These are phyloP conservation scores for Arctocebus calabarensis DNA, from an alignment of 2,797 vertebrate species.

Conservation along the genomic window DNA sequence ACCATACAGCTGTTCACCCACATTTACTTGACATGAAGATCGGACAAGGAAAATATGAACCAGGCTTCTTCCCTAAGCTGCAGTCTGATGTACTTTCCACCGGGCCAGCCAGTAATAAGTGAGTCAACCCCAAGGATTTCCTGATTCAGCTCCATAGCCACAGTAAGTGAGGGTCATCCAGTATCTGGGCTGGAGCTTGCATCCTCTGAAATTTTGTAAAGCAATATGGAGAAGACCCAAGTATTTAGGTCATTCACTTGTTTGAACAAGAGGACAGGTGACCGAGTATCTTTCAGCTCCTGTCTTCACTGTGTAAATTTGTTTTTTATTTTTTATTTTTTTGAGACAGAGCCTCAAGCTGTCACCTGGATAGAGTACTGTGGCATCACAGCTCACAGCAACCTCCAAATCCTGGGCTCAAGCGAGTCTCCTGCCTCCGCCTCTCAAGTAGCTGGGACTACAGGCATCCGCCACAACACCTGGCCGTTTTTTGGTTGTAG, in stretches of 20 bases:
- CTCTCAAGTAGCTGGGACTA: too few species aligned
- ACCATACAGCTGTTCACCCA: conserved; percentile 98
- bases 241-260: conserved; percentile 20
- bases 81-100: conserved; percentile 97
- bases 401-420: too few species aligned
- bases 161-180: neutral
- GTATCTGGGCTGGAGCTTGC: neutral
- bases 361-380: too few species aligned
- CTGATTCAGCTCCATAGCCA: neutral
- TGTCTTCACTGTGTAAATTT: neutral
- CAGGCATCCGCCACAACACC: too few species aligned
- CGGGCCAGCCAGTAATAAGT: conserved; percentile 98
- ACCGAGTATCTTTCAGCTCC: conserved; percentile 1
- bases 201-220: conserved; percentile 41
- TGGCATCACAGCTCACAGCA: too few species aligned
- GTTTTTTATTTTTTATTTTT: too few species aligned
- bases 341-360: too few species aligned
- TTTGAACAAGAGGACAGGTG: conserved; percentile 35
- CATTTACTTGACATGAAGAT: conserved; percentile 99
- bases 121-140: conserved; percentile 75
- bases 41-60: conserved; percentile 98
- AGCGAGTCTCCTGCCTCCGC: too few species aligned
- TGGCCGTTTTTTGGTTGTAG: too few species aligned
- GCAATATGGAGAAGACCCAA: conserved; percentile 1
- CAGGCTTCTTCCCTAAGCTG: conserved; percentile 97